Evolutionary conservation across 1,140 invertebrate genomes (phyloP).

Genomic region (Pomacea maculata): DNA sequence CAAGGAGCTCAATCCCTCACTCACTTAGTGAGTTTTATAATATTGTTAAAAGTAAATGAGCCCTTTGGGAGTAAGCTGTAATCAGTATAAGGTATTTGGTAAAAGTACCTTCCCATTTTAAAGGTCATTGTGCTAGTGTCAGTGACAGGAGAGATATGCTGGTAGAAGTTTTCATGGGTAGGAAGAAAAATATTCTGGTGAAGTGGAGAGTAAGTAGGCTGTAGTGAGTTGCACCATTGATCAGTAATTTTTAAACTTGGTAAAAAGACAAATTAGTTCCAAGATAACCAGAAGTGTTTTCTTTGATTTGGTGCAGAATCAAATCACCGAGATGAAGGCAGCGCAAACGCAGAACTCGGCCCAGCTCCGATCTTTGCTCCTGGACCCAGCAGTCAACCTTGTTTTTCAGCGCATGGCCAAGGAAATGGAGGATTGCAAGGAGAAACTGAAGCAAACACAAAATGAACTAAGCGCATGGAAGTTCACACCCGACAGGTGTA

Average conservation of each 20-base stretch:
- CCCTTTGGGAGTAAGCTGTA: too few species aligned
- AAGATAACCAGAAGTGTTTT: neutral
- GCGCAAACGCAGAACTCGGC: slow-evolving; percentile 79
- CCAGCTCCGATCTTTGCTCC: slow-evolving; percentile 80
- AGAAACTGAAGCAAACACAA: slow-evolving; percentile 94
- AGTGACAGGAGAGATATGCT: neutral
- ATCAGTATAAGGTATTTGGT: too few species aligned
- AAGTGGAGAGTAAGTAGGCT: slow-evolving; percentile 1
- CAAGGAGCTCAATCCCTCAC: too few species aligned
- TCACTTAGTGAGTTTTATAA: too few species aligned
- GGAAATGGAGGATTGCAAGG: slow-evolving; percentile 88
- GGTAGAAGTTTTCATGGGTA: neutral
- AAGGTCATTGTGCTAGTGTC: too few species aligned
- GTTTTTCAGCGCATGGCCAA: slow-evolving; percentile 90
- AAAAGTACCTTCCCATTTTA: too few species aligned
- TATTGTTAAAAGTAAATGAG: too few species aligned
- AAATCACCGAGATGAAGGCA: slow-evolving; percentile 82
- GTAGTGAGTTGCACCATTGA: neutral
- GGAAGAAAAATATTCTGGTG: neutral
- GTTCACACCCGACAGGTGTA: slow-evolving; percentile 94
- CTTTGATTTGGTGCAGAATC: slow-evolving; percentile 73
- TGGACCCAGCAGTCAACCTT: slow-evolving; percentile 96
- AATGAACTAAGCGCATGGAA: slow-evolving; percentile 98
- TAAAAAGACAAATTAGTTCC: too few species aligned
- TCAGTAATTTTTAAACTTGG: too few species aligned